phyloP scores from a whole-genome alignment of 2,113 vertebrate species.

The Vombatus ursinus region DNA sequence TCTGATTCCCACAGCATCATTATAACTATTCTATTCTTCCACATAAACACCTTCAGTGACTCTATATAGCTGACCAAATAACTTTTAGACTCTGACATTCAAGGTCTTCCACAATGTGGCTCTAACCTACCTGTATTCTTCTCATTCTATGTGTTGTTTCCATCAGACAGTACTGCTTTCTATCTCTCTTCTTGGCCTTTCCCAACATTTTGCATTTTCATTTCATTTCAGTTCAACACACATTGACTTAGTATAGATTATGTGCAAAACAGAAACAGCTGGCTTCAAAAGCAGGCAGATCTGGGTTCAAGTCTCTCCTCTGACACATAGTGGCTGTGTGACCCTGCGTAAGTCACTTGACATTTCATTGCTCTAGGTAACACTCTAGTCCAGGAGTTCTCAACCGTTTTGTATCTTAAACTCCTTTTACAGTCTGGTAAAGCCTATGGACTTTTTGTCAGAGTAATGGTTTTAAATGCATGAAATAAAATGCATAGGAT shows the following conservation, averaged over 20 bases:
- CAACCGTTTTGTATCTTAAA: not conserved
- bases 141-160: not conserved
- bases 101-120: not conserved
- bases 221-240: not conserved
- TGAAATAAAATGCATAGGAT: not conserved
- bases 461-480: not conserved
- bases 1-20: not conserved
- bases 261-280: not conserved
- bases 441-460: not conserved
- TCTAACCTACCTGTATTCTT: not conserved
- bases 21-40: not conserved
- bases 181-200: not conserved
- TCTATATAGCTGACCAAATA: not conserved
- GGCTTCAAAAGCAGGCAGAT: not conserved
- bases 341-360: not conserved
- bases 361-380: not conserved
- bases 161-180: not conserved
- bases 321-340: not conserved
- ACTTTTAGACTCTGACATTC: not conserved
- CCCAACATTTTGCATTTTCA: not conserved
- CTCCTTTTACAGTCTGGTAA: not conserved
- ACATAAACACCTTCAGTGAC: not conserved
- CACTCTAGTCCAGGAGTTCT: not conserved
- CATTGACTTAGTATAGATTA: not conserved
- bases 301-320: not conserved